Base-by-base conservation (phyloP, 2,888 invertebrate genomes). In the Arrhopalites spinosus region DNA sequence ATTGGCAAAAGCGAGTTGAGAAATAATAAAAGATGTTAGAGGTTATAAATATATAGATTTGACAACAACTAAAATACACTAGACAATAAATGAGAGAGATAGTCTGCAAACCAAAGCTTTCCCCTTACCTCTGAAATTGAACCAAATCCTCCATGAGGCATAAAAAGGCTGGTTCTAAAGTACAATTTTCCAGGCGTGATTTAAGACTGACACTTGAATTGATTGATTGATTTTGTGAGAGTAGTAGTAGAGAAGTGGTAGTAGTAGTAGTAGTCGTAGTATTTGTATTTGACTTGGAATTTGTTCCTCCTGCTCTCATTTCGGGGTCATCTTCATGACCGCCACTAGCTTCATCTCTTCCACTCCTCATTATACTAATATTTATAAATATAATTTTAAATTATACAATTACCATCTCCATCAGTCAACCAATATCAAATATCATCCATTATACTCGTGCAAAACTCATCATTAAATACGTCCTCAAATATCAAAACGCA, bases 141-240 rank as follows among this genome's bases (percentile, higher is more conserved):
- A 78, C 70, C 56, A 79, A 74, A 70, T 79, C 77, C n/a, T n/a
- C n/a, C 69, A 78, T 76, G 74, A 77, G 70, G 75, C 80, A 81
- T 50, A 81, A 77, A 74, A 73, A 76, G 73, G 79, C 59, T 50
- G 80, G 79, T 53, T 81, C 78, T 78, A 81, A 78, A 77, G 77
- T 79, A 77, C 80, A 81, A 70, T 76, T 77, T 71, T 76, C 36
- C 3, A 75, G 69, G 70, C 72, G 23, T 1, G 7, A 23, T 25
- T 27, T 59, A 59, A 59, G 53, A 53, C 5, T 59, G 27, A 59
- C 59, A 59, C 25, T 59, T 59, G 27, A 27, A 25, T 59, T 59
- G 11, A 20, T 53, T 50, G 8, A 50, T 50, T 50, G 50, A 50
- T 20, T 20, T 2, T 2, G 59, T 7, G 1, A 59, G 25, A 59